Base-by-base conservation (phyloP, 2,888 invertebrate genomes). In the Griposia aprilina region DNA sequence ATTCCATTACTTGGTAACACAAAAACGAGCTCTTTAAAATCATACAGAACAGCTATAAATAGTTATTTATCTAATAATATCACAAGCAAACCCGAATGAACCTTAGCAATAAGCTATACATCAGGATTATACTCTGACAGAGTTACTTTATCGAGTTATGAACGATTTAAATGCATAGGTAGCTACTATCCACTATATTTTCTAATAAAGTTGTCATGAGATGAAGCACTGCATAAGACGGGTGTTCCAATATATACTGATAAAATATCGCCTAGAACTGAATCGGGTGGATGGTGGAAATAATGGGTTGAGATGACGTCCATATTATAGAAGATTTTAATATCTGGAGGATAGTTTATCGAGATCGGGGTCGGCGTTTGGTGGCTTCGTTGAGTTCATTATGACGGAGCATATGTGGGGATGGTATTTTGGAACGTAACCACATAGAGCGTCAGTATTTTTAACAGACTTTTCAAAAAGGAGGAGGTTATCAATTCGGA, bases 161-260 rank as follows among this genome's bases (percentile, higher is more conserved):
- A 57, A 78, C 88, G 76, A 89, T 89, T 89, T 89, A 89, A 89
- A 89, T 89, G 88, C 88, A 89, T 85, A 86, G 89, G 78, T 80
- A 74, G 84, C 74, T 50, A 74, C 76, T 52, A 83, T 85, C 82
- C 77, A 79, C 87, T 82, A 89, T 89, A 87, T 88, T 89, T 88
- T 88, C 90, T 81, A 89, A 89, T 89, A 89, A 89, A 90, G 79
- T 83, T 90, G 90, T 90, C 88, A 80, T 30, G 41, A 71, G 3
- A 74, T 77, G 76, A 81, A 74, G 79, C 62, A 88, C 76, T 89
- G 88, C 89, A 87, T 87, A 78, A 79, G 81, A 82, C 67, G 80
- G 79, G 59, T 72, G 50, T 62, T 77, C 71, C 75, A 82, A 86
- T 86, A 88, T 78, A 80, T 79, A 78, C 76, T 80, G 75, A 80